Percentiles rank a stretch among this genome's conserved stretches.
Conservation (phyloP, 2,113 vertebrate species). For the Accipiter cooperii region DNA sequence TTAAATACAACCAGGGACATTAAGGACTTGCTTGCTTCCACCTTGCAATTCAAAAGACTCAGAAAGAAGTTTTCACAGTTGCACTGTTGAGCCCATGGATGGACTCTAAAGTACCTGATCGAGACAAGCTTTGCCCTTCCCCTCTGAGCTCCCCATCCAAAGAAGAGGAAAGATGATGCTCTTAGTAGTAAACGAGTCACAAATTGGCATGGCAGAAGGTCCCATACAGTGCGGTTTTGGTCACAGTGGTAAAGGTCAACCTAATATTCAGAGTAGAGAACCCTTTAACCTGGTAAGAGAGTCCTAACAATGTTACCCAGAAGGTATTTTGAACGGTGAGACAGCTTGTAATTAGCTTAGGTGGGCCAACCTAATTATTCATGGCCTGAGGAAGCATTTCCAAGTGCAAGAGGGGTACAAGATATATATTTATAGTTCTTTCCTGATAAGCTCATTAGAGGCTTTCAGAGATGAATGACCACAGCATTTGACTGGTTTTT, state of each 20-base stretch:
- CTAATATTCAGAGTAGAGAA: neutral
- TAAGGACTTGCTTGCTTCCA: neutral
- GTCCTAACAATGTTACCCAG: neutral
- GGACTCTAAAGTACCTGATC: neutral
- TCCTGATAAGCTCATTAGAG: slow-evolving; percentile 42
- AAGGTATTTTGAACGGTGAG: neutral
- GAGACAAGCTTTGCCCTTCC: neutral
- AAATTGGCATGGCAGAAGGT: neutral
- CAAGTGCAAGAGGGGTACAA: neutral
- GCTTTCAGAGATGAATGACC: slow-evolving; percentile 48
- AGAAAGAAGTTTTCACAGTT: neutral
- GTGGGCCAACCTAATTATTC: slow-evolving; percentile 11
- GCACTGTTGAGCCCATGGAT: neutral
- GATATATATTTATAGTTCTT: slow-evolving; percentile 42
- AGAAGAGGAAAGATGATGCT: neutral
- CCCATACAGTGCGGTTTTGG: neutral
- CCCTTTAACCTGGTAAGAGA: neutral
- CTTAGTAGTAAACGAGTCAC: neutral
- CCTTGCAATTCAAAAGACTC: neutral
- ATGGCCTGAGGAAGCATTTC: neutral
- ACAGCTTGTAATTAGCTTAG: neutral
- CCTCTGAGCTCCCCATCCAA: neutral
- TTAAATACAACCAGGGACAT: neutral
- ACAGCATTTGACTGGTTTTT: neutral
- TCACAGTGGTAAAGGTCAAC: neutral